Percentiles rank a stretch among this genome's conserved stretches.
Conservation (phyloP, 2,888 invertebrate species). For the Chrysolina haemoptera region DNA sequence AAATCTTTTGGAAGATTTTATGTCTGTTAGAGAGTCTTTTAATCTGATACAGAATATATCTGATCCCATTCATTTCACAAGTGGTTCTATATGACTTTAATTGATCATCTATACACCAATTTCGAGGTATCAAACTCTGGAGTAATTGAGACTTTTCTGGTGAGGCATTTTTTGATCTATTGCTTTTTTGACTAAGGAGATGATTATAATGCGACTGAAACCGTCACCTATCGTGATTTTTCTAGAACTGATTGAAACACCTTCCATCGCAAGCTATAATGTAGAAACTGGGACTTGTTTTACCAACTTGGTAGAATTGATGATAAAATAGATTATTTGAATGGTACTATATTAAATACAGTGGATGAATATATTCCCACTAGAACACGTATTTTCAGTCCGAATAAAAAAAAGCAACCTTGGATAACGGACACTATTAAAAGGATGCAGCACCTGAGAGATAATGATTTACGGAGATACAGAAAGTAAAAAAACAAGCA, state of each 20-base stretch:
- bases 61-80: neutral
- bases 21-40: neutral
- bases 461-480: neutral
- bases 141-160: neutral
- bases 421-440: conserved; percentile 13
- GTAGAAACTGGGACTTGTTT: neutral
- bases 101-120: conserved; percentile 13
- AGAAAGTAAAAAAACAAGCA: conserved; percentile 4
- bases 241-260: neutral
- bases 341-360: neutral
- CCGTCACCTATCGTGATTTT: neutral
- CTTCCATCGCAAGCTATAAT: neutral
- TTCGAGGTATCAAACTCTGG: conserved; percentile 6
- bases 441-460: conserved; percentile 9
- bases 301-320: conserved; percentile 5
- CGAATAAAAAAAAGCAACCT: conserved; percentile 1
- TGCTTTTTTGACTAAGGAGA: neutral
- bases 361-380: conserved; percentile 1
- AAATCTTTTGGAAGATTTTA: too few species aligned
- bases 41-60: neutral
- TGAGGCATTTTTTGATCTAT: neutral
- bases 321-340: conserved; percentile 5
- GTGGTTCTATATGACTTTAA: conserved; percentile 7
- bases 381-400: neutral
- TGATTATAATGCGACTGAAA: neutral